A percentile compares a stretch with the other conserved stretches of the same genome.
phyloP scores from a whole-genome alignment of 2,113 vertebrate species.

The Lepus europaeus region DNA sequence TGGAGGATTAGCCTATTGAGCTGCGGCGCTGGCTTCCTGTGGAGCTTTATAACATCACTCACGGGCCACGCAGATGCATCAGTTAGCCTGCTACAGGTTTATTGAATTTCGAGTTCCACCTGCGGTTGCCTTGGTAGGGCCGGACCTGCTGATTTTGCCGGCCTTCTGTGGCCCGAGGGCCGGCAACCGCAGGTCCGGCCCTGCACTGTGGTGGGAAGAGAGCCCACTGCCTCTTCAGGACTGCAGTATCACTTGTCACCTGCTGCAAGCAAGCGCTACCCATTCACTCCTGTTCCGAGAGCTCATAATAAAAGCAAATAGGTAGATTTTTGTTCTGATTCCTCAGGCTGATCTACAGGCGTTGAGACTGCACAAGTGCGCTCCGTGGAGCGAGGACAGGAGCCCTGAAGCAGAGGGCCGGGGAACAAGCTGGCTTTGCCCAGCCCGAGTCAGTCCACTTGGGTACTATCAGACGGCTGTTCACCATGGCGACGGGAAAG shows the following conservation, averaged over 20 bases:
- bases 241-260: conserved; percentile 31
- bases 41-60: too few relatives aligned
- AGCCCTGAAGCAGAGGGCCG: background rate
- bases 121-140: too few relatives aligned
- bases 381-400: background rate
- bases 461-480: conserved; percentile 4
- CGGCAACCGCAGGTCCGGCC: background rate
- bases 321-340: conserved; percentile 68
- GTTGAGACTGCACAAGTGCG: conserved; percentile 74
- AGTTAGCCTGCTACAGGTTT: too few relatives aligned
- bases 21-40: too few relatives aligned
- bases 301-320: conserved; percentile 59
- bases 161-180: too few relatives aligned
- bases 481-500: background rate
- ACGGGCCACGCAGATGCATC: too few relatives aligned
- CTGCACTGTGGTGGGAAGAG: background rate
- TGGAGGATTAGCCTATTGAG: too few relatives aligned
- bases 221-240: background rate
- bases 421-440: background rate
- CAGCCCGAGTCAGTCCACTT: background rate
- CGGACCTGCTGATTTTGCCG: too few relatives aligned
- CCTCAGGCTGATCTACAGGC: conserved; percentile 46
- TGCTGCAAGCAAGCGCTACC: conserved; percentile 52
- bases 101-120: too few relatives aligned
- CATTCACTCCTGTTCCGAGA: conserved; percentile 52